Conservation (phyloP, 2,888 invertebrate species). For the Endomychus coccineus region DNA sequence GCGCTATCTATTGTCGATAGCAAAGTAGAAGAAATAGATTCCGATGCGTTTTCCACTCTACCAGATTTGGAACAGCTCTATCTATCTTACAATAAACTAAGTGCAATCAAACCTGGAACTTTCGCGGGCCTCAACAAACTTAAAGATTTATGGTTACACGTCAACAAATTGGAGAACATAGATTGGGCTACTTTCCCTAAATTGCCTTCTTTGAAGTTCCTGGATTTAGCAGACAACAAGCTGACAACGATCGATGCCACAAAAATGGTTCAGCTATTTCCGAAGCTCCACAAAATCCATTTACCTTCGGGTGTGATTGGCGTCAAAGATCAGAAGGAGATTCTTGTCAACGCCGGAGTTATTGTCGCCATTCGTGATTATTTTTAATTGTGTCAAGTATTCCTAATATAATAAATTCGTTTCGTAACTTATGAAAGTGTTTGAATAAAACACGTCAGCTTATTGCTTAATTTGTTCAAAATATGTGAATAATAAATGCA, state of each 20-base stretch:
- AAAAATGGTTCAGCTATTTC: neutral
- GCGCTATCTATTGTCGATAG: neutral
- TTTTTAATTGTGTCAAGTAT: too few relatives aligned
- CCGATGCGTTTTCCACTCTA: neutral
- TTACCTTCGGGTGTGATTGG: too few relatives aligned
- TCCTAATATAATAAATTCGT: too few relatives aligned
- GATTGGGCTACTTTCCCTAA: neutral
- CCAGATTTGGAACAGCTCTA: neutral
- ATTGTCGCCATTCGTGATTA: too few relatives aligned
- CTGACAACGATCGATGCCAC: neutral
- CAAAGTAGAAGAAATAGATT: neutral
- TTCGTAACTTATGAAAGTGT: too few relatives aligned
- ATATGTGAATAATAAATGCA: too few relatives aligned
- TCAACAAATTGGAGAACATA: slow-evolving; percentile 1
- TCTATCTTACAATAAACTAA: neutral
- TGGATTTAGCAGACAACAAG: neutral
- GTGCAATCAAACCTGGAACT: neutral
- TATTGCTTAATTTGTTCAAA: too few relatives aligned
- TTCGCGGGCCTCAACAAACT: neutral
- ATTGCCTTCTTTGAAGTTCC: neutral
- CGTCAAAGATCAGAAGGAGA: too few relatives aligned
- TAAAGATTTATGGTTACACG: neutral
- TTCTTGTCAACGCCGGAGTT: too few relatives aligned
- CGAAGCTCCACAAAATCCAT: too few relatives aligned
- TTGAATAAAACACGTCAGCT: too few relatives aligned